Conservation (phyloP, 1,140 invertebrate species). For the Gryon sp. region DNA sequence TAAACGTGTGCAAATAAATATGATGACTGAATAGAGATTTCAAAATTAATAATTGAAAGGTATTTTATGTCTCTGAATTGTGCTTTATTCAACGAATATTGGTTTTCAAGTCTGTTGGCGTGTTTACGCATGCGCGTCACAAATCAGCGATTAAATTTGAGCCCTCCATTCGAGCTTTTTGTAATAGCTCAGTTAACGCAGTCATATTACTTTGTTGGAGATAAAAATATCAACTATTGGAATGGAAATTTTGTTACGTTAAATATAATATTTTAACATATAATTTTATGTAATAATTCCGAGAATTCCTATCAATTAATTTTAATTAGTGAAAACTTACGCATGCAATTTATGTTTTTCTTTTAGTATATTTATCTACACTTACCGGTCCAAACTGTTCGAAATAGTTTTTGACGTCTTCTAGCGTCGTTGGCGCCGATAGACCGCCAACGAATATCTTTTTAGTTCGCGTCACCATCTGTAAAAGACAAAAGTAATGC, state of each 20-base stretch:
- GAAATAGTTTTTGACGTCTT: conserved; percentile 99
- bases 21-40: conserved; percentile 11
- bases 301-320: no score
- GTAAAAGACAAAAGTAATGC: conserved; percentile 81
- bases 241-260: background rate
- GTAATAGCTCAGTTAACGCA: conserved; percentile 7
- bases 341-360: no score
- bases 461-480: conserved; percentile 99
- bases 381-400: conserved; percentile 99
- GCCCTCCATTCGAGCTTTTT: background rate
- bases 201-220: background rate
- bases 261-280: background rate
- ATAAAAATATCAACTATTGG: conserved; percentile 4
- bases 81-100: background rate
- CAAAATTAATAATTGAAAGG: conserved; percentile 24
- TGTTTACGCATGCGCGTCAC: conserved; percentile 2
- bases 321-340: no score
- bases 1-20: conserved; percentile 27
- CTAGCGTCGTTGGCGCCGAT: conserved; percentile 98
- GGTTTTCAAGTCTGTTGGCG: background rate
- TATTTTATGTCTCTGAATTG: conserved; percentile 13
- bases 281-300: no score
- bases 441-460: conserved; percentile 99
- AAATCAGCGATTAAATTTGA: background rate
- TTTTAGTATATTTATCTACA: background rate